Percentiles rank a stretch among this genome's conserved stretches.
Conservation (phyloP, 2,113 vertebrate genomes). For the Neotoma lepida region DNA sequence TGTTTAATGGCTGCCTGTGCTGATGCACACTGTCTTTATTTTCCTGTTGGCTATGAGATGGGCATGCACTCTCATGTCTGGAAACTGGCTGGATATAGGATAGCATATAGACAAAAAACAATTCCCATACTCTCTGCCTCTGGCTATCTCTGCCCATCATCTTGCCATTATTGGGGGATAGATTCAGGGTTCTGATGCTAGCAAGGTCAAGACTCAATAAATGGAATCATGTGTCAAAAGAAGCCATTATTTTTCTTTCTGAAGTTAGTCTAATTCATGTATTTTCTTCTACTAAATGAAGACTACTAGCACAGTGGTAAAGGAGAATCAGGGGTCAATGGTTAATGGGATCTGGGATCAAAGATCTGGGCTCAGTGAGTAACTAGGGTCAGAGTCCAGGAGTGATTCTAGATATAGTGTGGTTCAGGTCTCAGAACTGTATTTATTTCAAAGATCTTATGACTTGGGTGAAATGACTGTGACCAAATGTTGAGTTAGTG, state of each 20-base stretch:
- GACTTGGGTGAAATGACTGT: neutral
- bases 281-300: neutral
- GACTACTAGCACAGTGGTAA: neutral
- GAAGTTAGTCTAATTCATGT: neutral
- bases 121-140: neutral
- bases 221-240: neutral
- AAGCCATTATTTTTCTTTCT: neutral
- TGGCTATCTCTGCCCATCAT: neutral
- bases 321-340: neutral
- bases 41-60: neutral
- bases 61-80: neutral
- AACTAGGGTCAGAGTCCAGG: neutral
- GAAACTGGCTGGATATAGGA: neutral
- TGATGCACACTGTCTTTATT: neutral
- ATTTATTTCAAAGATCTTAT: neutral
- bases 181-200: neutral
- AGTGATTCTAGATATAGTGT: neutral
- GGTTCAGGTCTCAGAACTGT: neutral
- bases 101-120: neutral
- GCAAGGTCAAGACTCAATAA: neutral
- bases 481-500: neutral
- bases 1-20: neutral
- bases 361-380: neutral
- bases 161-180: neutral
- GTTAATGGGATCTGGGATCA: neutral